Conservation (phyloP, 2,797 vertebrate genomes). For the Brotula barbata region DNA sequence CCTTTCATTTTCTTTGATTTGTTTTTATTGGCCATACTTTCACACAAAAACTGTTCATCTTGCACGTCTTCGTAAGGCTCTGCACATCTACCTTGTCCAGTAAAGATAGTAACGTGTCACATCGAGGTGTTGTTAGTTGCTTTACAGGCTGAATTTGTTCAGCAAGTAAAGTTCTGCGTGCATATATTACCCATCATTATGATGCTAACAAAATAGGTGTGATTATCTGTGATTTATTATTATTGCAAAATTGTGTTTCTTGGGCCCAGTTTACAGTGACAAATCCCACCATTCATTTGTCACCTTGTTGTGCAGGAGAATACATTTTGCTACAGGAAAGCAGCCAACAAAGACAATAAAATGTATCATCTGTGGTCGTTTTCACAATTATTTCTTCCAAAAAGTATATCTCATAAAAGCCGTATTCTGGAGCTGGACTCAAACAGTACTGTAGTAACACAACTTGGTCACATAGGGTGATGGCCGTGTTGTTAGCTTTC, state of each 20-base stretch:
- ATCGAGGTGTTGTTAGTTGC: slow-evolving; percentile 1
- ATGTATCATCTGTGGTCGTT: not conserved
- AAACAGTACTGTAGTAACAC: slow-evolving; percentile 7
- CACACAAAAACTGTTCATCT: slow-evolving; percentile 10
- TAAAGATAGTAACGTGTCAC: slow-evolving; percentile 17
- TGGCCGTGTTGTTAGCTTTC: slow-evolving; percentile 42
- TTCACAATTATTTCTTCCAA: slow-evolving; percentile 21
- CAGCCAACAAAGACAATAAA: slow-evolving; percentile 24
- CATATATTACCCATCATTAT: not conserved
- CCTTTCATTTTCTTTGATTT: slow-evolving; percentile 4
- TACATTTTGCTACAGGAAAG: slow-evolving; percentile 34
- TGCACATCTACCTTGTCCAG: slow-evolving; percentile 5
- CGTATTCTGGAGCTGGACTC: not conserved
- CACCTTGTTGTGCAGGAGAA: slow-evolving; percentile 35
- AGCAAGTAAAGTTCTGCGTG: not conserved
- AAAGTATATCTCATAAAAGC: slow-evolving; percentile 9
- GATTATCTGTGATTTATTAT: slow-evolving; percentile 10
- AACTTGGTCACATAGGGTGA: slow-evolving; percentile 13
- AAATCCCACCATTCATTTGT: slow-evolving; percentile 42
- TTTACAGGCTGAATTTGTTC: slow-evolving; percentile 5
- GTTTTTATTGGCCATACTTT: slow-evolving; percentile 1
- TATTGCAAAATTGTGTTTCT: slow-evolving; percentile 23
- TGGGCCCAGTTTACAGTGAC: slow-evolving; percentile 27
- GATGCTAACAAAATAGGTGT: not conserved
- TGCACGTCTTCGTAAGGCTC: not conserved